Percentiles rank a stretch among this genome's conserved stretches.
These are phyloP conservation scores for Brachionus koreanus DNA, from an alignment of 1,140 invertebrate genomes.

Conservation along the genomic window DNA sequence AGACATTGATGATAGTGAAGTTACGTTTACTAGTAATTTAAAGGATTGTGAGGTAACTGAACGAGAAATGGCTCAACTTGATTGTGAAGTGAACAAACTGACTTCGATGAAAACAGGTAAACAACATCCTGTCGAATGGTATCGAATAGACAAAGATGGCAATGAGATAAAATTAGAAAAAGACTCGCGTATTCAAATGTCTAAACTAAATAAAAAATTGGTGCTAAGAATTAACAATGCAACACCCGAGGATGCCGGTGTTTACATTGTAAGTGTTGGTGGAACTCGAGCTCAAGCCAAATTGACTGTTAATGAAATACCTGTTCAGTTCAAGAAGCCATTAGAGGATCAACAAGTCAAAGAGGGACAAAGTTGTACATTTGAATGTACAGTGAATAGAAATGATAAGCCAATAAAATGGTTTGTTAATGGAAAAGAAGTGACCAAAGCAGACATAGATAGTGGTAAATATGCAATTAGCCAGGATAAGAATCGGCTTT, in stretches of 20 bases:
- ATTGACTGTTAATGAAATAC: slow-evolving; percentile 16
- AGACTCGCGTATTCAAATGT: slow-evolving; percentile 8
- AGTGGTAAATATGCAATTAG: slow-evolving; percentile 10
- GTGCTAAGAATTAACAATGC: slow-evolving; percentile 26
- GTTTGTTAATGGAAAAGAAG: slow-evolving; percentile 38
- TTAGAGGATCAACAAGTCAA: slow-evolving; percentile 14
- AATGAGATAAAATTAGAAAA: slow-evolving; percentile 6
- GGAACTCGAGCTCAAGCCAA: neutral
- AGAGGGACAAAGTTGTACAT: slow-evolving; percentile 35
- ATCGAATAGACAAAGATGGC: neutral
- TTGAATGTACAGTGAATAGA: slow-evolving; percentile 37
- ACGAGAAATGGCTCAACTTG: slow-evolving; percentile 43
- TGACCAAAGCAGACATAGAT: slow-evolving; percentile 1
- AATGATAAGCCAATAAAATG: slow-evolving; percentile 37
- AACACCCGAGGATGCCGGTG: neutral
- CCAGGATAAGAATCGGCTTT: slow-evolving; percentile 26
- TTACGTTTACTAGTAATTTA: neutral
- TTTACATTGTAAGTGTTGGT: neutral
- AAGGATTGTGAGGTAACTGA: slow-evolving; percentile 37
- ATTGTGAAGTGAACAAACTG: slow-evolving; percentile 45
- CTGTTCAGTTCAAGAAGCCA: neutral
- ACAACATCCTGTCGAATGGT: neutral
- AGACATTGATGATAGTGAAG: neutral
- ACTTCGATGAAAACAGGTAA: slow-evolving; percentile 1
- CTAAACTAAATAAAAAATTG: neutral